A percentile compares a stretch with the other conserved stretches of the same genome.
Conservation (phyloP, 1,140 invertebrate species). For the Chionoecetes opilio region DNA sequence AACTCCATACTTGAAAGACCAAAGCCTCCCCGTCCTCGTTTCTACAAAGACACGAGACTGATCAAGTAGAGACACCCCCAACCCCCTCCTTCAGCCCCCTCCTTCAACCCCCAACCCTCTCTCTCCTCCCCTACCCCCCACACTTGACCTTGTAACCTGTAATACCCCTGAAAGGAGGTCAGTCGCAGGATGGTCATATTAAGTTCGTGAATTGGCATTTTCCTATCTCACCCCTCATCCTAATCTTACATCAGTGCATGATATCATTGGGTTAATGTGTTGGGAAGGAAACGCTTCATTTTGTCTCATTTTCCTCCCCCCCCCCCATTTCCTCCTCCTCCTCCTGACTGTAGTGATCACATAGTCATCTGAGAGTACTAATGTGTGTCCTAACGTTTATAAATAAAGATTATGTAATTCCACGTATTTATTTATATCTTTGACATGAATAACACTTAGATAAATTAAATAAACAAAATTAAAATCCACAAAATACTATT, state of each 20-base stretch:
- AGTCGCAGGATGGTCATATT: background rate
- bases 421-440: too few relatives aligned
- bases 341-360: background rate
- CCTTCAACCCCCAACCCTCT: background rate
- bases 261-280: too few relatives aligned
- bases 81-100: background rate
- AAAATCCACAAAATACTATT: too few relatives aligned
- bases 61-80: background rate
- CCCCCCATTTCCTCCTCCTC: background rate
- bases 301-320: background rate
- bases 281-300: background rate
- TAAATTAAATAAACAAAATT: too few relatives aligned
- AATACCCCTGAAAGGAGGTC: background rate
- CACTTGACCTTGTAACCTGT: constrained; percentile 13
- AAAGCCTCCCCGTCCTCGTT: background rate
- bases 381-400: too few relatives aligned
- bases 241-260: too few relatives aligned
- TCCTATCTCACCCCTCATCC: background rate
- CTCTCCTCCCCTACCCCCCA: background rate
- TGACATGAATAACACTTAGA: too few relatives aligned
- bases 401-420: too few relatives aligned
- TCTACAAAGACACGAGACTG: background rate
- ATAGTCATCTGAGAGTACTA: too few relatives aligned
- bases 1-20: background rate
- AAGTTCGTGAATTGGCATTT: background rate